phyloP scores from a whole-genome alignment of 2,797 vertebrate species.

The Chanos chanos region DNA sequence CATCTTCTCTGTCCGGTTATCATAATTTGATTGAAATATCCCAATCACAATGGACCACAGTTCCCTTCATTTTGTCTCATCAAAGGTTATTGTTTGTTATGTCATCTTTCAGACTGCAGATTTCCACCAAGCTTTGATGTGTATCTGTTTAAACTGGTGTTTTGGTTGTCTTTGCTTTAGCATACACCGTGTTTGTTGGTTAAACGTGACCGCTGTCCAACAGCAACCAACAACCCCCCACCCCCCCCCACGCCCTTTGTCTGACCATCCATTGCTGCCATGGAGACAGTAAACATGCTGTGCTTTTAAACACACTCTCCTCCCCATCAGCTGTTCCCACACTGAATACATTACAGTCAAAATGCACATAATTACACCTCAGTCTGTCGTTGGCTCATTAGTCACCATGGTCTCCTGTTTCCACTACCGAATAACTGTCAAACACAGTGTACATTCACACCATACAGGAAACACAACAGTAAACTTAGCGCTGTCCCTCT shows the following conservation, averaged over 20 bases:
- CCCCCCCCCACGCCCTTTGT: constrained; percentile 26
- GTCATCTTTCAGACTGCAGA: constrained; percentile 26
- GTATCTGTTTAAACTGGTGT: background rate
- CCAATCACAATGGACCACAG: constrained; percentile 14
- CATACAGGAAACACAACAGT: too few relatives aligned
- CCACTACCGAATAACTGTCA: too few relatives aligned
- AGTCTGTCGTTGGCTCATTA: constrained; percentile 43
- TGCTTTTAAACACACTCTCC: constrained; percentile 31
- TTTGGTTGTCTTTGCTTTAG: background rate
- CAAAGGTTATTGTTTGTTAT: constrained; percentile 31
- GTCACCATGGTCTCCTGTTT: too few relatives aligned
- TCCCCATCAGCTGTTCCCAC: constrained; percentile 40
- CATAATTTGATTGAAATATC: too few relatives aligned
- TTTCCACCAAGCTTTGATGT: constrained; percentile 30
- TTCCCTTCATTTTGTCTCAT: constrained; percentile 26
- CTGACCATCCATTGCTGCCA: constrained; percentile 30
- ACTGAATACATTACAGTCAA: constrained; percentile 49
- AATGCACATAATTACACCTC: constrained; percentile 63
- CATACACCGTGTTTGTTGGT: background rate
- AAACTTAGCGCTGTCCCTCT: too few relatives aligned
- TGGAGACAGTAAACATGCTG: constrained; percentile 44
- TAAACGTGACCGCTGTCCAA: constrained; percentile 8
- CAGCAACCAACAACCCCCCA: too few relatives aligned
- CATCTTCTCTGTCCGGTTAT: background rate
- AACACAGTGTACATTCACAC: too few relatives aligned